Evolutionary conservation across 2,888 invertebrate genomes (phyloP).

Genomic region (Tupiocoris notatus): DNA sequence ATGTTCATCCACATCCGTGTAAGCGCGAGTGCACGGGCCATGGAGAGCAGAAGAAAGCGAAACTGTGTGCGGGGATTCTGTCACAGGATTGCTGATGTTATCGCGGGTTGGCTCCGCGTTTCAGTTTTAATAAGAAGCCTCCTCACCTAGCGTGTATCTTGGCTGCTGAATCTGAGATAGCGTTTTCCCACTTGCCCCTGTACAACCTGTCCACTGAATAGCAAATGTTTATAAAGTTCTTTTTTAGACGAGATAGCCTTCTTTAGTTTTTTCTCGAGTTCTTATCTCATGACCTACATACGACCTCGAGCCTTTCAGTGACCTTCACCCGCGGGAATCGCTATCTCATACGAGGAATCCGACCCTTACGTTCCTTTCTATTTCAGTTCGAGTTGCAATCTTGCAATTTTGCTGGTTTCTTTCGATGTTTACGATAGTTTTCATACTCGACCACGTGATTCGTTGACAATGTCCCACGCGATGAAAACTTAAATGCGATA

Average conservation of each 20-base stretch:
- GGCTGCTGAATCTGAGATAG: background rate
- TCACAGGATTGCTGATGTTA: slow-evolving; percentile 35
- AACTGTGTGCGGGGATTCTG: background rate
- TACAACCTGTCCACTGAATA: background rate
- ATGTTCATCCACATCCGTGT: slow-evolving; percentile 4
- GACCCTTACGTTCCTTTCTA: no score
- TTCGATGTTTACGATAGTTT: no score
- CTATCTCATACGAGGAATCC: background rate
- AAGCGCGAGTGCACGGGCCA: background rate
- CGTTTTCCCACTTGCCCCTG: background rate
- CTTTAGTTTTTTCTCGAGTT: background rate
- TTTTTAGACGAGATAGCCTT: background rate
- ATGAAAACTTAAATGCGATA: no score
- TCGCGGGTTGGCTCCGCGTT: slow-evolving; percentile 19
- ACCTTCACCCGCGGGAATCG: background rate
- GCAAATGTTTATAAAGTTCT: background rate
- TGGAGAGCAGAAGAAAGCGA: background rate
- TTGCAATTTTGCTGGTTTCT: no score
- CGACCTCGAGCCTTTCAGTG: background rate
- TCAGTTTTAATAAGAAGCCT: slow-evolving; percentile 34
- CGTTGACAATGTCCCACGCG: no score
- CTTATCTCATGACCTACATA: background rate
- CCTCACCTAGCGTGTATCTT: background rate
- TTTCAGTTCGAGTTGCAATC: no score
- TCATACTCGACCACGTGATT: no score